Base-by-base conservation (phyloP, 2,888 invertebrate genomes). In the Netelia inedita region DNA sequence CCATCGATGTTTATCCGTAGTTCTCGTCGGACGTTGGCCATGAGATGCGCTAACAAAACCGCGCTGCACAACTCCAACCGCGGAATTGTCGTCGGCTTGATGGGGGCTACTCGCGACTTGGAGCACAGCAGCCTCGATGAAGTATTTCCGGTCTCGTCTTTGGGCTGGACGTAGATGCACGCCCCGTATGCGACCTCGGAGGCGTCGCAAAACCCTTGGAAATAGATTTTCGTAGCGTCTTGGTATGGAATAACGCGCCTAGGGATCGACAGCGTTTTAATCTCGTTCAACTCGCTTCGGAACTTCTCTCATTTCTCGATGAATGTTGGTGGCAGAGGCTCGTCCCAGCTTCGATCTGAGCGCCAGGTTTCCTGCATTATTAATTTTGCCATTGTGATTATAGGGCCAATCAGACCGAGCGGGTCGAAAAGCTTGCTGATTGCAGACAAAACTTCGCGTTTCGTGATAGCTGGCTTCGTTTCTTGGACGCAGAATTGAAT, bases 51-150 rank as follows among this genome's bases (percentile, higher is more conserved):
- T 10, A 87, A 19, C 9, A 87, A 59, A 1, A 81, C 23, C 6
- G 86, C 85, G 46, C 73, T 85, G 55, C 83, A 84, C 14, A 88
- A n/a, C 55, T 87, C 88, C 35, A 87, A 73, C 28, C 87, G 46
- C 0, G 83, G 87, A 35, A 88, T 79, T 16, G 88, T 63, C 9
- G 76, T 79, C 11, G 76, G 2, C 35, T 86, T 88, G 3, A 82
- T 72, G 2, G 74, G 81, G 1, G 79, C 85, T 0, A 85, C 78
- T 63, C 69, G 59, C 0, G 85, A 63, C 23, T 85, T 82, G 0
- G 85, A 66, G 16, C 71, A 82, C 23, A 78, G 35, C 19, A 85
- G 35, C 19, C 63, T 16, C n/a, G 73, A 72, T 1, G 21, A 11
- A 68, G 73, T 28, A 6, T 1, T 16, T 28, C 68, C 57, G 3